Conservation (phyloP, 2,888 invertebrate genomes). For the Nephrocerus scutellatus region DNA sequence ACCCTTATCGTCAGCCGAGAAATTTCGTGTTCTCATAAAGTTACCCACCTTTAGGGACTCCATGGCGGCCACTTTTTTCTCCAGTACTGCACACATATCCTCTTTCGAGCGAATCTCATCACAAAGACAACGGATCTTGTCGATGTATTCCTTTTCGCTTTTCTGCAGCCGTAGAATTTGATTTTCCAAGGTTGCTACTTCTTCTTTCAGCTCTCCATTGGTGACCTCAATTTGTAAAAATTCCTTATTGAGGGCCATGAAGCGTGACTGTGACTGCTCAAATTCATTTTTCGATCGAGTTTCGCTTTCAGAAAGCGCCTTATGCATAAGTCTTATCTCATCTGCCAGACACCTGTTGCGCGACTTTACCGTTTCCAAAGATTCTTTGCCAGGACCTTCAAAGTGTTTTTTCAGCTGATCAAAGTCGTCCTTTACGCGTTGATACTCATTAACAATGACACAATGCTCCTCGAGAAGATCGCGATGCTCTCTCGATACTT, state of each 20-base stretch:
- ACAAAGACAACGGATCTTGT: conserved; percentile 53
- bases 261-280: conserved; percentile 50
- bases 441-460: conserved; percentile 48
- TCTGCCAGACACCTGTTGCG: conserved; percentile 44
- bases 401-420: conserved; percentile 50
- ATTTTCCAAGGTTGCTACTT: conserved; percentile 58
- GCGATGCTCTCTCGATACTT: conserved; percentile 53
- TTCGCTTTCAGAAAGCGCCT: conserved; percentile 50
- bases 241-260: conserved; percentile 52
- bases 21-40: too few species aligned
- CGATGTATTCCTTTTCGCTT: conserved; percentile 52
- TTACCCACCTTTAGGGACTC: conserved; percentile 17
- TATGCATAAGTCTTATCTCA: conserved; percentile 50
- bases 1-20: too few species aligned
- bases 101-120: conserved; percentile 51
- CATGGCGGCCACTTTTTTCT: conserved; percentile 34
- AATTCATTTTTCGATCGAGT: conserved; percentile 49
- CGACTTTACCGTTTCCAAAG: conserved; percentile 39
- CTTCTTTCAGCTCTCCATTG: conserved; percentile 61
- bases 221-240: conserved; percentile 60
- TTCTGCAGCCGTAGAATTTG: conserved; percentile 54
- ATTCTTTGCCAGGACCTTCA: conserved; percentile 40
- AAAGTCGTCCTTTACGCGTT: conserved; percentile 50
- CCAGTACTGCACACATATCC: conserved; percentile 34
- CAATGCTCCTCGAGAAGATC: conserved; percentile 49